phyloP scores from a whole-genome alignment of 2,797 vertebrate genomes.

The Sebastes cheni region DNA sequence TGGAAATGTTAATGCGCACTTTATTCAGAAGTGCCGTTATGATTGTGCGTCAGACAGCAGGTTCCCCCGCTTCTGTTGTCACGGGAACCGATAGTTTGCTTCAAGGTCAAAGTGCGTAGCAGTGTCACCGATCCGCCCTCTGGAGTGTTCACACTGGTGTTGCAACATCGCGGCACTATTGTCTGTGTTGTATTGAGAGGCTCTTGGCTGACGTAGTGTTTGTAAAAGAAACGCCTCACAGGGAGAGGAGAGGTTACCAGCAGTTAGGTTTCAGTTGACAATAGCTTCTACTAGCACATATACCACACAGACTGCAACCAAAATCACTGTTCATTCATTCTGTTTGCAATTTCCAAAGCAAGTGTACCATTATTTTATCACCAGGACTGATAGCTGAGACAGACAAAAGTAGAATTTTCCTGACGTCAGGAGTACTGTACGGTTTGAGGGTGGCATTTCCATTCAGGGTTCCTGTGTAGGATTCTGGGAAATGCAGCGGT shows the following conservation, averaged over 20 bases:
- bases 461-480: constrained; percentile 22
- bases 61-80: constrained; percentile 5
- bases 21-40: constrained; percentile 14
- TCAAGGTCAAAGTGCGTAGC: constrained; percentile 32
- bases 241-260: constrained; percentile 17
- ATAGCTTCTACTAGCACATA: not conserved
- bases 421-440: not conserved
- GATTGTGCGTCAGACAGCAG: constrained; percentile 14
- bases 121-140: not conserved
- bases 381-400: not conserved
- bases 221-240: constrained; percentile 6
- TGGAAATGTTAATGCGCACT: constrained; percentile 35
- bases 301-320: not conserved
- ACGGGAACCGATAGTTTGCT: constrained; percentile 15
- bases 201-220: not conserved
- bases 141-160: constrained; percentile 10
- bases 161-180: constrained; percentile 10
- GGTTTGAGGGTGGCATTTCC: not conserved
- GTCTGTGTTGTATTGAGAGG: constrained; percentile 9
- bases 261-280: not conserved
- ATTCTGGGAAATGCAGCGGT: constrained; percentile 47
- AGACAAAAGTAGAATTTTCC: not conserved
- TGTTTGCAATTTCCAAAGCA: not conserved
- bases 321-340: not conserved
- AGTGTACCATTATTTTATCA: not conserved